Evolutionary conservation across 1,140 invertebrate species (phyloP).

Genomic region (Luehdorfia chinensis): DNA sequence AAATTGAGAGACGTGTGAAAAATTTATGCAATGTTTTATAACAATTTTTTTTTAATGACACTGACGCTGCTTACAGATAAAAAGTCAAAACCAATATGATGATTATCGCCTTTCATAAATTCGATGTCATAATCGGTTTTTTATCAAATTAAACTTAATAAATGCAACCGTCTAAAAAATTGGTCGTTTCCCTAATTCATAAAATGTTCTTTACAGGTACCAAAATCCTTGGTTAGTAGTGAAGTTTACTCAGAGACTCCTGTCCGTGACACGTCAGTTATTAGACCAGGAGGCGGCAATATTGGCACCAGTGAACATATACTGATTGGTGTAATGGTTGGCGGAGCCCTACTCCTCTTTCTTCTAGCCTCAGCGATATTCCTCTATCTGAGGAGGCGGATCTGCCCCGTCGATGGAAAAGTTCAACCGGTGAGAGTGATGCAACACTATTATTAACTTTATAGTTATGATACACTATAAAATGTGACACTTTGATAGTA

Average conservation of each 20-base stretch:
- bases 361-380: constrained; percentile 36
- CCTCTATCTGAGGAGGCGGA: constrained; percentile 51
- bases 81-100: no score
- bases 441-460: neutral
- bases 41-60: no score
- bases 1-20: constrained; percentile 27
- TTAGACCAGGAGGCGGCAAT: constrained; percentile 26
- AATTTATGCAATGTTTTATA: neutral
- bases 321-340: constrained; percentile 32
- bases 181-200: no score
- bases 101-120: no score
- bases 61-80: no score
- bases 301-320: constrained; percentile 35
- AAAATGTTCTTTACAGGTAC: constrained; percentile 29
- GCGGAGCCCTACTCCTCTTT: constrained; percentile 40
- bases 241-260: constrained; percentile 39
- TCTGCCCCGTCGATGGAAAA: constrained; percentile 55
- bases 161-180: no score
- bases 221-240: constrained; percentile 35
- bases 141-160: no score
- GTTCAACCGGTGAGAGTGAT: constrained; percentile 54
- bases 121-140: no score
- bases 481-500: neutral
- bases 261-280: constrained; percentile 27
- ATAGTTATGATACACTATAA: constrained; percentile 2